Conservation (phyloP, 2,888 invertebrate genomes). For the Rhopalosiphum nymphaeae region DNA sequence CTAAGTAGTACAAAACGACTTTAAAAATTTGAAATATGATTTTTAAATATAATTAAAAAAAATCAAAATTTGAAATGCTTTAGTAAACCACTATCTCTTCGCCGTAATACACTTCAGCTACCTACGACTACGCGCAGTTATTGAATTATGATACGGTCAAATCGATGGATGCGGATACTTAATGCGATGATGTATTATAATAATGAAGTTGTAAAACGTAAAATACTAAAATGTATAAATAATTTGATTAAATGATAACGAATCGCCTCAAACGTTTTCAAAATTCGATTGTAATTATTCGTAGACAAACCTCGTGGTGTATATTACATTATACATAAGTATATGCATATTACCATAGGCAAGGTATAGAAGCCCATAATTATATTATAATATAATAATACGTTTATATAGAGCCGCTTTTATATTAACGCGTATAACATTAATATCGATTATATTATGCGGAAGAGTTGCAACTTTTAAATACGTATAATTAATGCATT, state of each 20-base stretch:
- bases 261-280: not conserved
- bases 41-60: not conserved
- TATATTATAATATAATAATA: not conserved
- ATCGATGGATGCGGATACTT: not conserved
- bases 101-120: not conserved
- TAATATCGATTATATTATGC: too few species aligned
- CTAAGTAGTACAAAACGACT: too few species aligned
- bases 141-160: not conserved
- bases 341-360: not conserved
- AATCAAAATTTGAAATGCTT: not conserved
- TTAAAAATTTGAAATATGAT: not conserved
- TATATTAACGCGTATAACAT: not conserved
- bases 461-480: not conserved
- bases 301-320: not conserved
- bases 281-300: conserved; percentile 6
- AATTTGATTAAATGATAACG: not conserved
- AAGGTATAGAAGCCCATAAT: not conserved
- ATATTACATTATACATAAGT: not conserved
- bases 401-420: not conserved
- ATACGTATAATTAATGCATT: not conserved
- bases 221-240: not conserved
- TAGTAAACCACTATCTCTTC: not conserved
- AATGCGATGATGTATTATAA: not conserved
- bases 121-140: not conserved
- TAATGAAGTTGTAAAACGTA: not conserved